Evolutionary conservation across 2,797 vertebrate genomes (phyloP).

Genomic region (Sphaeramia orbicularis): DNA sequence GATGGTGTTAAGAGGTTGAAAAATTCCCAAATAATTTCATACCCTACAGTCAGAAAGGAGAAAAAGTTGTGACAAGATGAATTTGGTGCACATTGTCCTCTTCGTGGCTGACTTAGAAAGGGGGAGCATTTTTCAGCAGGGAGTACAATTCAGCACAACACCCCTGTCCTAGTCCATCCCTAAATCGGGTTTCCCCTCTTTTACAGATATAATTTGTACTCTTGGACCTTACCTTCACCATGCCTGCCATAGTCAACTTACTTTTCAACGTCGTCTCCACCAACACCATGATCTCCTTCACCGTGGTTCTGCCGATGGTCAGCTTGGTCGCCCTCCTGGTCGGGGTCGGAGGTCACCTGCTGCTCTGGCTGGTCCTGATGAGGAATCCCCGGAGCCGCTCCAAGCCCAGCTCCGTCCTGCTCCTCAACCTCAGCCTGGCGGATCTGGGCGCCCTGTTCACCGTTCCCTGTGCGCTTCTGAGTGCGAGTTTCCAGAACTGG

Average conservation of each 20-base stretch:
- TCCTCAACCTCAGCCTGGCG: conserved; percentile 82
- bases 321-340: conserved; percentile 77
- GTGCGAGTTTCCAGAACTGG: conserved; percentile 79
- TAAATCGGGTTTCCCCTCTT: neutral
- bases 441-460: conserved; percentile 80
- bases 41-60: too few species aligned
- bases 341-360: conserved; percentile 78
- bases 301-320: conserved; percentile 75
- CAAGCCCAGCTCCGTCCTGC: conserved; percentile 78
- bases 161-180: too few species aligned
- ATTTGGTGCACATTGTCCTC: too few species aligned
- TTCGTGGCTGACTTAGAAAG: too few species aligned
- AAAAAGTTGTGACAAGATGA: too few species aligned
- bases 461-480: conserved; percentile 76
- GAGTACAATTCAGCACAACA: too few species aligned
- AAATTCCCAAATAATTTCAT: too few species aligned
- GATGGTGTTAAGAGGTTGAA: too few species aligned
- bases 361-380: conserved; percentile 79
- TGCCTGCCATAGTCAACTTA: conserved; percentile 83
- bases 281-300: conserved; percentile 83
- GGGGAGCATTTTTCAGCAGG: too few species aligned
- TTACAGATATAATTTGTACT: neutral
- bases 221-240: conserved; percentile 16
- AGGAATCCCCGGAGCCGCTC: conserved; percentile 72
- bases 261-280: conserved; percentile 81